phyloP scores from a whole-genome alignment of 2,797 vertebrate species.

The Basileuterus tristriatus region DNA sequence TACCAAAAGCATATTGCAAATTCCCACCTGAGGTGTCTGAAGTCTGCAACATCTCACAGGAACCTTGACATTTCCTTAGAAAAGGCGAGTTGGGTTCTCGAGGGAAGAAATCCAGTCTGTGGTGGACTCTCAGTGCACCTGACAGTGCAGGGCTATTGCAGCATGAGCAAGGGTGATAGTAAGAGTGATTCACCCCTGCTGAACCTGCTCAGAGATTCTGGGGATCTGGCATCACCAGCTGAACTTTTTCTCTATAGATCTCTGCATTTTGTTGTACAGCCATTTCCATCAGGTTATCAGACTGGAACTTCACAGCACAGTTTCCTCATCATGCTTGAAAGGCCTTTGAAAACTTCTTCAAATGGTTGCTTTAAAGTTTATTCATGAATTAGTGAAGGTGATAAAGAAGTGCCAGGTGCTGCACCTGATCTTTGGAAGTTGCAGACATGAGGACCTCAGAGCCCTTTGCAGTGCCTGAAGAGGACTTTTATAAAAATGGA shows the following conservation, averaged over 20 bases:
- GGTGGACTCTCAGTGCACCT: background rate
- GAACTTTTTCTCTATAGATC: background rate
- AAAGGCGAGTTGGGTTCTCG: background rate
- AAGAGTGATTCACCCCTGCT: background rate
- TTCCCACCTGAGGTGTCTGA: background rate
- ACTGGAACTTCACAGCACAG: background rate
- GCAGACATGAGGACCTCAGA: background rate
- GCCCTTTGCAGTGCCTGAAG: background rate
- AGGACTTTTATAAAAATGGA: accelerated
- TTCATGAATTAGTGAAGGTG: background rate
- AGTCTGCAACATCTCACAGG: background rate
- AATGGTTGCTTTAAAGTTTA: background rate
- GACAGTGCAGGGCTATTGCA: background rate
- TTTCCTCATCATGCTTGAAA: background rate
- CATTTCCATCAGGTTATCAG: background rate
- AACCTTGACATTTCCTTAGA: background rate
- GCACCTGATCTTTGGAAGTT: background rate
- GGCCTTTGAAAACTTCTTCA: background rate
- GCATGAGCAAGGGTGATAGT: background rate
- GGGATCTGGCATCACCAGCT: background rate
- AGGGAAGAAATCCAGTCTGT: background rate
- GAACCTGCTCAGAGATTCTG: background rate
- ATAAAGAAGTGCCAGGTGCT: background rate
- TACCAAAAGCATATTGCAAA: background rate
- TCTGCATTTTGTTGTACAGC: background rate